phyloP scores from a whole-genome alignment of 1,140 invertebrate species.

The Orchestia grillus region DNA sequence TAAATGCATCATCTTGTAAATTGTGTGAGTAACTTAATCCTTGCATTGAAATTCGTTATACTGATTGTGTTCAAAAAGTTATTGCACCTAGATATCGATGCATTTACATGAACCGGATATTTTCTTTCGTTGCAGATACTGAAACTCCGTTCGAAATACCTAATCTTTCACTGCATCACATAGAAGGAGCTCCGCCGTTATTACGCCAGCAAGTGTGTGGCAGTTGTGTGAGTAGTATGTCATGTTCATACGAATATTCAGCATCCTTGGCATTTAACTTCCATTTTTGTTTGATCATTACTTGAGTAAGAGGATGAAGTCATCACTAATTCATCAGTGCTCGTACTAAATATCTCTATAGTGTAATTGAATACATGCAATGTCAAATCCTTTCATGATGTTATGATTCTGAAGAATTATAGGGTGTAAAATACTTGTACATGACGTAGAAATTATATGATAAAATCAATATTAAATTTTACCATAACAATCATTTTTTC shows the following conservation, averaged over 20 bases:
- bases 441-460: no score
- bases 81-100: neutral
- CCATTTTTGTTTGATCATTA: neutral
- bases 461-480: no score
- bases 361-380: no score
- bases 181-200: neutral
- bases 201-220: constrained; percentile 10
- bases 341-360: no score
- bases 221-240: constrained; percentile 36
- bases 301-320: neutral
- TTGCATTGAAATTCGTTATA: neutral
- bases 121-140: neutral
- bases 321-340: no score
- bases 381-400: no score
- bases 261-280: no score
- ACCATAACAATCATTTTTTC: no score
- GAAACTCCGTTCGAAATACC: constrained; percentile 31
- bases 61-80: neutral
- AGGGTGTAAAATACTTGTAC: no score
- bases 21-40: no score
- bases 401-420: no score
- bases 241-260: neutral
- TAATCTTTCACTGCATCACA: neutral
- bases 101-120: neutral
- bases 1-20: no score